These are phyloP conservation scores for Drosophila pruinosa DNA, from an alignment of 1,140 invertebrate species.

Conservation along the genomic window DNA sequence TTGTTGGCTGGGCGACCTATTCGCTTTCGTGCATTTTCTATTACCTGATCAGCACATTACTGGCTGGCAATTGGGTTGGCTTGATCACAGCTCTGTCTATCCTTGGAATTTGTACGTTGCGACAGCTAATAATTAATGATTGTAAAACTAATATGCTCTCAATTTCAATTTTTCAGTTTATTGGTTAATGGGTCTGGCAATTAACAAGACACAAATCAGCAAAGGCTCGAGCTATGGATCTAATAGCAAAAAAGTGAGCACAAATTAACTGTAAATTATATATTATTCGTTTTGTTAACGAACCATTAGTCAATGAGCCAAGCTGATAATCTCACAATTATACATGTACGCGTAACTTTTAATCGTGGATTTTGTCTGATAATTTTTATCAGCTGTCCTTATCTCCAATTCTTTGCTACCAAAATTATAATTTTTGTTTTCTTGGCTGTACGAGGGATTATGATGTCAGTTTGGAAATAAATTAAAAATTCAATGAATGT, in stretches of 20 bases:
- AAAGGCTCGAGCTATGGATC: constrained; percentile 91
- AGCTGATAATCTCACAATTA: constrained; percentile 60
- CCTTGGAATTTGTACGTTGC: constrained; percentile 88
- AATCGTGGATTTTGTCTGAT: constrained; percentile 26
- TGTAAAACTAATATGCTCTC: neutral
- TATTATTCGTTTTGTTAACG: constrained; percentile 50
- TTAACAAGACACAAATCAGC: constrained; percentile 92
- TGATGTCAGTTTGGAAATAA: constrained; percentile 32
- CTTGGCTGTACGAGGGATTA: constrained; percentile 23
- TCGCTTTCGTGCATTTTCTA: constrained; percentile 89
- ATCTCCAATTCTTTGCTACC: constrained; percentile 32
- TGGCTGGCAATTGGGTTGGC: constrained; percentile 89
- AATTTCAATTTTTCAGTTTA: constrained; percentile 86
- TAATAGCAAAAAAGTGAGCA: constrained; percentile 44
- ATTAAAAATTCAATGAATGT: constrained; percentile 25
- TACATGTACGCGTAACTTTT: constrained; percentile 58
- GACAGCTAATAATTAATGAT: constrained; percentile 27
- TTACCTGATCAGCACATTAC: constrained; percentile 87
- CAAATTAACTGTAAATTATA: constrained; percentile 65
- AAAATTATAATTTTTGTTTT: constrained; percentile 27
- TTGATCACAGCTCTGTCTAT: constrained; percentile 87
- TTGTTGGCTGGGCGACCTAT: constrained; percentile 87
- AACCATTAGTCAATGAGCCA: constrained; percentile 60
- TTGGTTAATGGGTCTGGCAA: constrained; percentile 89
- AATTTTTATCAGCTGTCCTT: constrained; percentile 20